phyloP scores from a whole-genome alignment of 2,888 invertebrate genomes.

The Camptogramma bilineatum region DNA sequence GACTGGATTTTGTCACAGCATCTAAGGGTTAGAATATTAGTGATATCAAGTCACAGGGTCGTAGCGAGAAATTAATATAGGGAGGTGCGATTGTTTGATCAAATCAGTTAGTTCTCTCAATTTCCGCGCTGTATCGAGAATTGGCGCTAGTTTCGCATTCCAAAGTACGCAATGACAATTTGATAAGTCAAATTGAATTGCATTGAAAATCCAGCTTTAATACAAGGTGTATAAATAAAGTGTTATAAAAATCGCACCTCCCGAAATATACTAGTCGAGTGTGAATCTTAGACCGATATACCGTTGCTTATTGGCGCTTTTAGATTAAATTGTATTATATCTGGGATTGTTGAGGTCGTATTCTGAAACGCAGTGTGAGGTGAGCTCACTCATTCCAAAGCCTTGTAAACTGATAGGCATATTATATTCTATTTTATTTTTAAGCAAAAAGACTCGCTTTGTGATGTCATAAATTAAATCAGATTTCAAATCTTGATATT shows the following conservation, averaged over 20 bases:
- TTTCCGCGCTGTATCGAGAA: not conserved
- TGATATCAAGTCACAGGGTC: conserved; percentile 47
- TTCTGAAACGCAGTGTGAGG: conserved; percentile 10
- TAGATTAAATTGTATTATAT: conserved; percentile 35
- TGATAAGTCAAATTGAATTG: not conserved
- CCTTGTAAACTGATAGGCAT: not conserved
- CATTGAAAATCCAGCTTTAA: not conserved
- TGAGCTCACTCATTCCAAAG: not conserved
- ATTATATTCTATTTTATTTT: too few species aligned
- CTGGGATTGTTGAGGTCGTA: conserved; percentile 4
- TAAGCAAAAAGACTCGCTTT: too few species aligned
- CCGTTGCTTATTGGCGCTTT: conserved; percentile 41
- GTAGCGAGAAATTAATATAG: conserved; percentile 39
- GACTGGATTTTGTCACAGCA: conserved; percentile 35
- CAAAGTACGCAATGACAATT: too few species aligned
- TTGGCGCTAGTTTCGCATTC: not conserved
- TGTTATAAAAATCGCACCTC: conserved; percentile 49
- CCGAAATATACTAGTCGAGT: conserved; percentile 74
- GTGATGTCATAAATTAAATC: too few species aligned
- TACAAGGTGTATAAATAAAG: not conserved
- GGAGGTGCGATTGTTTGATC: conserved; percentile 36
- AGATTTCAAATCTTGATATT: too few species aligned
- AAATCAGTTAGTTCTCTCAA: not conserved
- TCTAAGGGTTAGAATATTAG: conserved; percentile 31
- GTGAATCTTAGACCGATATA: conserved; percentile 71